These are phyloP conservation scores for Hypanus sabinus DNA, from an alignment of 2,113 vertebrate genomes.

Conservation along the genomic window DNA sequence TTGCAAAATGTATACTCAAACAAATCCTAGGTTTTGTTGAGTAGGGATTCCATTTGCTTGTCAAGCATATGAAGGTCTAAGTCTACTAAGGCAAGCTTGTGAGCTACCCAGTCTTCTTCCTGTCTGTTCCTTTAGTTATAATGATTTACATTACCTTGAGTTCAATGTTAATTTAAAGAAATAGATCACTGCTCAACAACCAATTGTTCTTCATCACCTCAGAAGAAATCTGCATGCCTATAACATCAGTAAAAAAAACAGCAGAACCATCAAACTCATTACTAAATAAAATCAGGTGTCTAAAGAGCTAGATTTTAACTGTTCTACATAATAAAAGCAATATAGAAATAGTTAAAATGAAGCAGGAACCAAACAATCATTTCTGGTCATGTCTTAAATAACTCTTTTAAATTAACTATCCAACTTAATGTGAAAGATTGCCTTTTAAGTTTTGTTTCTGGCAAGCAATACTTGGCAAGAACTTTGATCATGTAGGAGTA, in stretches of 20 bases:
- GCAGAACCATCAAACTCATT: not conserved
- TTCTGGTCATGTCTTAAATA: not conserved
- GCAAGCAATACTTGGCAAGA: too few relatives aligned
- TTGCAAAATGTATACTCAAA: too few relatives aligned
- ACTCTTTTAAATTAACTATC: not conserved
- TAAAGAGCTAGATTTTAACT: not conserved
- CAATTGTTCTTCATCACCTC: not conserved
- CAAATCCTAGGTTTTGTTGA: too few relatives aligned
- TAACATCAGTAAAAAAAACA: not conserved
- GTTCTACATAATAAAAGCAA: not conserved
- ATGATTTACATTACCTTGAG: not conserved
- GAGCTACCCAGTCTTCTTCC: not conserved
- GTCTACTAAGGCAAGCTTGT: too few relatives aligned
- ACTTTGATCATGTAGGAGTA: too few relatives aligned
- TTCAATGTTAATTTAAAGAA: not conserved
- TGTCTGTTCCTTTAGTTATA: not conserved
- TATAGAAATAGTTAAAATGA: not conserved
- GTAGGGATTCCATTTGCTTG: too few relatives aligned
- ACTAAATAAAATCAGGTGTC: not conserved
- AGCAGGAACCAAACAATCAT: not conserved
- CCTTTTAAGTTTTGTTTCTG: too few relatives aligned
- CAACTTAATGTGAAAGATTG: not conserved
- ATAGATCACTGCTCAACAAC: not conserved
- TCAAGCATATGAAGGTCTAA: too few relatives aligned
- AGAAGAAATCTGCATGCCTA: not conserved